Conservation (phyloP, 2,888 invertebrate genomes). For the Chydorus sphaericus region DNA sequence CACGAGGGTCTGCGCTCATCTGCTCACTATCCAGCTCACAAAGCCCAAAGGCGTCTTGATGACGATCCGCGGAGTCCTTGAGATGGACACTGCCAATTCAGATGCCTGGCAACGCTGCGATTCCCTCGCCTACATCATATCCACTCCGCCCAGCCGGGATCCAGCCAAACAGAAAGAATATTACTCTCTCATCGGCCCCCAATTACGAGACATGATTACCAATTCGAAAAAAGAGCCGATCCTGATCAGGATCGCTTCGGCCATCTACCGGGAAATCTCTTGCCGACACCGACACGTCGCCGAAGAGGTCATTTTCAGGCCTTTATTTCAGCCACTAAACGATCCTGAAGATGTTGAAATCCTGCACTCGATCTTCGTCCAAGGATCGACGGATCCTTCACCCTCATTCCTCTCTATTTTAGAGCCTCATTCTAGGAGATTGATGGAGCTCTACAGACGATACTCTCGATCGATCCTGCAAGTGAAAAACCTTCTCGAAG, state of each 20-base stretch:
- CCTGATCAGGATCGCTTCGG: not conserved
- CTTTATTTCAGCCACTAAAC: not conserved
- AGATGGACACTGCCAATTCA: slow-evolving; percentile 37
- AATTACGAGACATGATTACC: not conserved
- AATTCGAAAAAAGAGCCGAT: not conserved
- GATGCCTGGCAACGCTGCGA: slow-evolving; percentile 51
- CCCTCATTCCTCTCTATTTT: not conserved
- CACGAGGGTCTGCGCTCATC: slow-evolving; percentile 41
- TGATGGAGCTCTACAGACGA: slow-evolving; percentile 1
- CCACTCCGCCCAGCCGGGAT: slow-evolving; percentile 32
- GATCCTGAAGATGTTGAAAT: slow-evolving; percentile 1
- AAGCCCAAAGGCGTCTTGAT: slow-evolving; percentile 46
- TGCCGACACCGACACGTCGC: not conserved
- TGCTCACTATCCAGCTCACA: slow-evolving; percentile 43
- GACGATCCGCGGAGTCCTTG: slow-evolving; percentile 48
- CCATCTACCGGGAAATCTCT: not conserved
- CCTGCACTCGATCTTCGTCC: slow-evolving; percentile 8
- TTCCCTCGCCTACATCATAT: slow-evolving; percentile 46
- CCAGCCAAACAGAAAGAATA: slow-evolving; percentile 1
- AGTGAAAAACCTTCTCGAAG: slow-evolving; percentile 5
- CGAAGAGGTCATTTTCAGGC: not conserved
- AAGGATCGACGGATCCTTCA: slow-evolving; percentile 12
- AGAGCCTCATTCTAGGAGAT: not conserved
- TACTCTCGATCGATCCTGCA: not conserved
- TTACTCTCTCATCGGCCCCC: not conserved